Evolutionary conservation across 2,888 invertebrate genomes (phyloP), one percentile per base, ranked within the genome.

Genomic region (Trissolcus brochymenae): DNA sequence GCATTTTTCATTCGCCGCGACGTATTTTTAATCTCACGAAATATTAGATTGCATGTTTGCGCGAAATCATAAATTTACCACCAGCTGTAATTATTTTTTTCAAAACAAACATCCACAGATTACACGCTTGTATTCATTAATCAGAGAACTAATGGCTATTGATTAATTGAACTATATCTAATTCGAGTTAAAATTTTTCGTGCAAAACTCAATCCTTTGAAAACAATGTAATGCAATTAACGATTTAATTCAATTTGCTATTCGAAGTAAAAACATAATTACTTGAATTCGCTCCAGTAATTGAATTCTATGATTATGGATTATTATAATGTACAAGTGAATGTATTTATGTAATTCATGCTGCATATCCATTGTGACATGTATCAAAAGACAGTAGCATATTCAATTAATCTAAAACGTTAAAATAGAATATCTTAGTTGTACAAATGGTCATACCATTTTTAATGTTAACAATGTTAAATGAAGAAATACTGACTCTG

Each of bases 281-380:
- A 35, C 35, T 35, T 11, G 11, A 35, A 35, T 35, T 35, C 11
- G 41, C 64, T 71, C 57, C 57, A 71, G 66, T 55, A 61, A 66
- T 73, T 66, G 29, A 65, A 65, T 56, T 65, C 55, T 73, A 55
- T 61, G 50, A 66, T 60, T 65, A 29, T 54, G 21, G 2, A 50
- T 40, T 50, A 64, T 57, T 51, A 60, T 49, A 60, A 60, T 65
- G 50, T 17, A 16, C 14, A 2, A n/a, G 17, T 59, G 35, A 35
- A 11, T 11, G 35, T 35, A 35, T 72, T 64, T 65, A 40, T 59
- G 46, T 65, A 72, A 72, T 55, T 60, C 57, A 55, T 55, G 50
- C 13, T 40, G 40, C 50, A 50, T 71, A 57, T 71, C 51, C 51
- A 57, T 43, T 53, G 43, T 50, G 70, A 50, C 50, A 16, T 17